phyloP scores from a whole-genome alignment of 2,888 invertebrate species.

The Stomorhina lunata region DNA sequence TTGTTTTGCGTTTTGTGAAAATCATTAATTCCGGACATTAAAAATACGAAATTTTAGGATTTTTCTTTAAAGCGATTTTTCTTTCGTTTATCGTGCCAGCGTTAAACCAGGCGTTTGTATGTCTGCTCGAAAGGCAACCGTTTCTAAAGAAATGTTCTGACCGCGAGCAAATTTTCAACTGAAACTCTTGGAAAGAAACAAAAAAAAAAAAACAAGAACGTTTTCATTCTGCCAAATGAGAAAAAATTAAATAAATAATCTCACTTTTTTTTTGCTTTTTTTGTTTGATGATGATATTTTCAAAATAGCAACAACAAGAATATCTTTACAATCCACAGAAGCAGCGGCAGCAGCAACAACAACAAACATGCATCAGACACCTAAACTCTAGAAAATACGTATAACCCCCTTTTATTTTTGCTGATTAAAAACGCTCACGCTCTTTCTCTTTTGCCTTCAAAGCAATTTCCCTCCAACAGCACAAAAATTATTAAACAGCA shows the following conservation, averaged over 20 bases:
- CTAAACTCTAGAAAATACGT: conserved; percentile 17
- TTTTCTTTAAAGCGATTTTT: conserved; percentile 31
- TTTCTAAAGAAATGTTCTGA: conserved; percentile 71
- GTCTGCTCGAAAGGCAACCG: conserved; percentile 27
- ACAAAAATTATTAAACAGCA: background rate
- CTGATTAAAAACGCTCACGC: conserved; percentile 28
- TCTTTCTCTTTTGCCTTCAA: conserved; percentile 36
- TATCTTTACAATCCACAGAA: too few species aligned
- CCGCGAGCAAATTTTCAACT: conserved; percentile 76
- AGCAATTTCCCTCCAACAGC: conserved; percentile 36
- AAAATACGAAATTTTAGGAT: conserved; percentile 33
- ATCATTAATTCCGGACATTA: conserved; percentile 35
- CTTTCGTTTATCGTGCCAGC: conserved; percentile 21
- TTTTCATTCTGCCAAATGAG: conserved; percentile 51
- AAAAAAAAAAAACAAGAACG: too few species aligned
- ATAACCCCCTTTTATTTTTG: conserved; percentile 32
- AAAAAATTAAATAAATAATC: conserved; percentile 40
- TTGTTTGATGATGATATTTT: conserved; percentile 67
- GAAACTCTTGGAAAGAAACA: conserved; percentile 67
- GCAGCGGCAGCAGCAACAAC: conserved; percentile 38
- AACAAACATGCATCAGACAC: conserved; percentile 31
- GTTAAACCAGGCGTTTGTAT: conserved; percentile 16
- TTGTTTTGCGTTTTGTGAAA: too few species aligned
- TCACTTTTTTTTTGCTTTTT: conserved; percentile 50
- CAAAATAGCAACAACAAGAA: conserved; percentile 46